Conservation (phyloP, 1,140 invertebrate genomes). For the Anoplophora glabripennis region DNA sequence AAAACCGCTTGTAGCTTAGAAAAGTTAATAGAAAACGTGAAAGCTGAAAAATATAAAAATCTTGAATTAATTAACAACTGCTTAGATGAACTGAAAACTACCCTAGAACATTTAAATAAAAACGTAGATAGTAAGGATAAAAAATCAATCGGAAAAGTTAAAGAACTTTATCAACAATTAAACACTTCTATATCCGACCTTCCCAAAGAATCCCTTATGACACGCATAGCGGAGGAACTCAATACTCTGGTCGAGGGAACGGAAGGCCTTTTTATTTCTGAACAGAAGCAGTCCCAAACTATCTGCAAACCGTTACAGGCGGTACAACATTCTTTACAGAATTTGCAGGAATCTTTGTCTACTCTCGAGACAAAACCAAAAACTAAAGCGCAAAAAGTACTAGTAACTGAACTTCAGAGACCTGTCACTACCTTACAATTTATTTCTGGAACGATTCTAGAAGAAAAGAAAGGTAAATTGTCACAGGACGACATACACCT, state of each 20-base stretch:
- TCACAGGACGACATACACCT: constrained; percentile 37
- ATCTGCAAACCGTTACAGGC: constrained; percentile 20
- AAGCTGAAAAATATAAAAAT: constrained; percentile 21
- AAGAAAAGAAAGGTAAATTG: constrained; percentile 41
- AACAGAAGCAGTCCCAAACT: background rate
- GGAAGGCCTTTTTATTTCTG: too few relatives aligned
- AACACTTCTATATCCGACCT: background rate
- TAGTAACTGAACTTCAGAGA: constrained; percentile 36
- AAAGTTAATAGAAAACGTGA: constrained; percentile 20
- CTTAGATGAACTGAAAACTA: constrained; percentile 3
- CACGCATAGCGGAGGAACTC: constrained; percentile 11
- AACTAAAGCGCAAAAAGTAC: constrained; percentile 35
- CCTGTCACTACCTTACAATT: constrained; percentile 42
- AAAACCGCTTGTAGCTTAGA: constrained; percentile 4
- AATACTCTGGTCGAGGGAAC: constrained; percentile 11
- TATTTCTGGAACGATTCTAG: constrained; percentile 38
- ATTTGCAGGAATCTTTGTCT: constrained; percentile 36
- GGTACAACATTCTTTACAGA: constrained; percentile 47
- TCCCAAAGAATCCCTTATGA: constrained; percentile 18
- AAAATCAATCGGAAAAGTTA: background rate
- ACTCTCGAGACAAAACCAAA: constrained; percentile 23
- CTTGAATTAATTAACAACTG: constrained; percentile 21
- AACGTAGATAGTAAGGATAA: background rate
- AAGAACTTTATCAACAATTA: background rate
- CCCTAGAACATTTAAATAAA: background rate